Evolutionary conservation across 1,140 invertebrate genomes (phyloP).

Genomic region (Chlorops oryzae): DNA sequence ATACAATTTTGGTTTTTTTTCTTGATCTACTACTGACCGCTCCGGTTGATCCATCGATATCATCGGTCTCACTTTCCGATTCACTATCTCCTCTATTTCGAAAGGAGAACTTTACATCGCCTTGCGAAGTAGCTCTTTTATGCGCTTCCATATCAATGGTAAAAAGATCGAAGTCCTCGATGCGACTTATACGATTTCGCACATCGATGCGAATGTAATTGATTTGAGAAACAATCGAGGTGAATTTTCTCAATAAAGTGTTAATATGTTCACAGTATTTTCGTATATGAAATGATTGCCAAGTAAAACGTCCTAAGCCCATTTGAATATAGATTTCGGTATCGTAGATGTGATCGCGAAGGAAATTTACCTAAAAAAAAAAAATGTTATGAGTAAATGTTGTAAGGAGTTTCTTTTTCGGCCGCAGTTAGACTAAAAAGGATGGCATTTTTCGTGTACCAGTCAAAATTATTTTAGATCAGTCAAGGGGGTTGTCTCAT

Average conservation of each 20-base stretch:
- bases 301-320: slow-evolving; percentile 72
- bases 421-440: no score
- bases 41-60: neutral
- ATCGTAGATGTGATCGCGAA: slow-evolving; percentile 63
- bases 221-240: slow-evolving; percentile 63
- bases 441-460: no score
- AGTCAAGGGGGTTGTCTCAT: no score
- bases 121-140: neutral
- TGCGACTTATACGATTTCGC: slow-evolving; percentile 53
- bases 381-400: neutral
- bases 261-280: slow-evolving; percentile 62
- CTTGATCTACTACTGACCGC: slow-evolving; percentile 15
- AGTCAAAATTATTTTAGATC: no score
- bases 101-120: neutral
- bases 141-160: slow-evolving; percentile 34
- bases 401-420: neutral
- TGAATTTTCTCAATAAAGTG: slow-evolving; percentile 54
- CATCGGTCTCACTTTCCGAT: neutral
- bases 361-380: slow-evolving; percentile 50
- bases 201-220: slow-evolving; percentile 71
- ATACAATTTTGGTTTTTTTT: slow-evolving; percentile 17
- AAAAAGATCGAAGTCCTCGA: slow-evolving; percentile 57
- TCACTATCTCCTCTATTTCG: neutral
- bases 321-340: slow-evolving; percentile 72
- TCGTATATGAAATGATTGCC: slow-evolving; percentile 73